These are phyloP conservation scores for Spisula subtruncata DNA, from an alignment of 2,888 invertebrate genomes.

Conservation along the genomic window DNA sequence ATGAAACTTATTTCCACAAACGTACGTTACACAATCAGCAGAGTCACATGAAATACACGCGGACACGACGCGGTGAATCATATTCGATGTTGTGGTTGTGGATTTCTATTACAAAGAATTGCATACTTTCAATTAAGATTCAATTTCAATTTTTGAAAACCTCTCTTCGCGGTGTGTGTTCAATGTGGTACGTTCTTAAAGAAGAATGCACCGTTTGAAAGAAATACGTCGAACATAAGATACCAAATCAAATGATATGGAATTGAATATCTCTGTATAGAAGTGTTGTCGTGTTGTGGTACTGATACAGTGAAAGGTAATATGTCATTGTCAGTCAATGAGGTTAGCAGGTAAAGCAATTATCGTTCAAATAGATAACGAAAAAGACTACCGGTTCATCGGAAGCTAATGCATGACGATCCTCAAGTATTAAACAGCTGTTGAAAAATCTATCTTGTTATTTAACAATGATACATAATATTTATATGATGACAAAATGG, in stretches of 20 bases:
- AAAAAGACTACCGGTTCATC: neutral
- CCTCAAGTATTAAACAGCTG: neutral
- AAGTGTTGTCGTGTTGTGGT: neutral
- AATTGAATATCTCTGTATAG: neutral
- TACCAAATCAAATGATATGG: neutral
- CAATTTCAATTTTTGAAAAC: too few species aligned
- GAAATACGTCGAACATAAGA: neutral
- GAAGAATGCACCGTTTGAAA: neutral
- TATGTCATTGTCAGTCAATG: neutral
- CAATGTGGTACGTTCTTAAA: neutral
- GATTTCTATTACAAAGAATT: too few species aligned
- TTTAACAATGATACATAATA: neutral
- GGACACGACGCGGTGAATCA: too few species aligned
- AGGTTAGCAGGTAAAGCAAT: neutral
- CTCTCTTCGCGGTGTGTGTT: slow-evolving; percentile 8
- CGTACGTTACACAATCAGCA: too few species aligned
- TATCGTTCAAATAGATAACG: neutral
- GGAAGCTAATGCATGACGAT: neutral
- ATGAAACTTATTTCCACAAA: too few species aligned
- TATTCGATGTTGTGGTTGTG: too few species aligned
- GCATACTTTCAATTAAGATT: too few species aligned
- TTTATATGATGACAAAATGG: too few species aligned
- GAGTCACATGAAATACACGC: too few species aligned
- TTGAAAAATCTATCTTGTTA: neutral
- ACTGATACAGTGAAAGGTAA: neutral